These are phyloP conservation scores for Halocaridina rubra DNA, from an alignment of 2,888 invertebrate genomes.

Conservation along the genomic window DNA sequence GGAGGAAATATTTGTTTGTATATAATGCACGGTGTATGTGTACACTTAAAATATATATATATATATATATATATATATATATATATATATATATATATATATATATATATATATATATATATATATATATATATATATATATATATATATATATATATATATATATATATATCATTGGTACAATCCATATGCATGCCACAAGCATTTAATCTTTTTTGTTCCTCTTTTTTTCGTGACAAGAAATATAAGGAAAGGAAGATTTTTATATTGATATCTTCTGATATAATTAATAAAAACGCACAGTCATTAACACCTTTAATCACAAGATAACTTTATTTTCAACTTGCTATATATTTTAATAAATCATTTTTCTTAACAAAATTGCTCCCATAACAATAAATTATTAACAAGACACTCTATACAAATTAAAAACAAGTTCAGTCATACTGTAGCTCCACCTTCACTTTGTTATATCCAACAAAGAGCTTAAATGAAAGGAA, in stretches of 20 bases:
- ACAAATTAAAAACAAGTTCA: too few relatives aligned
- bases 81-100: constrained; percentile 16
- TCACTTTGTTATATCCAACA: too few relatives aligned
- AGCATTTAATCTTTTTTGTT: background rate
- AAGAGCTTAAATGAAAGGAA: too few relatives aligned
- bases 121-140: constrained; percentile 5
- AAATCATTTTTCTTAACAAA: background rate
- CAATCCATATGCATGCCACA: background rate
- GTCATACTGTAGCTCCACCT: too few relatives aligned
- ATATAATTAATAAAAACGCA: too few relatives aligned
- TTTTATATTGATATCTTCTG: background rate
- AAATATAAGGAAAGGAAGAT: background rate
- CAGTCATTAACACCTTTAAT: too few relatives aligned
- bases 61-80: background rate
- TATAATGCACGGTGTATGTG: too few relatives aligned
- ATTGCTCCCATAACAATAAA: too few relatives aligned
- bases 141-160: background rate
- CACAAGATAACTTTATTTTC: background rate
- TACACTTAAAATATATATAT: too few relatives aligned
- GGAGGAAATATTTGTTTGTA: too few relatives aligned
- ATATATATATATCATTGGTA: too few relatives aligned
- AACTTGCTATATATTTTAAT: background rate
- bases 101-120: constrained; percentile 1
- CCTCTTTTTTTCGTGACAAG: background rate
- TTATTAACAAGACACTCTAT: too few relatives aligned